These are phyloP conservation scores for Hapalemur alaotrensis DNA, from an alignment of 2,797 vertebrate genomes.

Conservation along the genomic window DNA sequence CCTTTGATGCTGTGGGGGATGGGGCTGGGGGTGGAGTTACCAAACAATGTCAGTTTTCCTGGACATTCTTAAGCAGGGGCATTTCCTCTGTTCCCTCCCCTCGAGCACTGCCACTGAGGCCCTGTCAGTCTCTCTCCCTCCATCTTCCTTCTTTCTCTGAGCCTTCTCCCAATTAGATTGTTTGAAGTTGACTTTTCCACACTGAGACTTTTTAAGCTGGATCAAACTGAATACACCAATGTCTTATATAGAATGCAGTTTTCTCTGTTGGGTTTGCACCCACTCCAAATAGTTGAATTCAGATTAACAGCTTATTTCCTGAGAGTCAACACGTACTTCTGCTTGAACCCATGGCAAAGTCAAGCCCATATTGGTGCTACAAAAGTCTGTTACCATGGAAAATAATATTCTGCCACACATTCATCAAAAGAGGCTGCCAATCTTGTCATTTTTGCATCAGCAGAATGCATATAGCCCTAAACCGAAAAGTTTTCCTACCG, in stretches of 20 bases:
- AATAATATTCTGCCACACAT: constrained; percentile 46
- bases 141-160: not conserved
- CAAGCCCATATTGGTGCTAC: not conserved
- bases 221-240: not conserved
- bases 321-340: constrained; percentile 43
- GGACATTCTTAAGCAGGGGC: not conserved
- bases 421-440: constrained; percentile 8
- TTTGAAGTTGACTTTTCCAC: not conserved
- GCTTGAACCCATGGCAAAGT: constrained; percentile 34
- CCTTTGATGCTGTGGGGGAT: not conserved
- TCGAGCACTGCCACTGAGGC: too few species aligned
- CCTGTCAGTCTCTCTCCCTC: not conserved
- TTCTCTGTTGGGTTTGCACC: constrained; percentile 23
- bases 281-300: constrained; percentile 47
- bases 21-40: not conserved
- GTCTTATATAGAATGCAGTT: not conserved
- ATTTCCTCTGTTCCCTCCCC: not conserved
- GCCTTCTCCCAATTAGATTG: not conserved
- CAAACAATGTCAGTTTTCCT: not conserved
- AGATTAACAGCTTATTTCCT: constrained; percentile 48
- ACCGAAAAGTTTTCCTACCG: not conserved
- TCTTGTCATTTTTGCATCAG: not conserved
- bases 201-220: not conserved
- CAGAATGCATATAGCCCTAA: not conserved
- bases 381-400: constrained; percentile 48